Conservation (phyloP, 2,113 vertebrate species). For the Tiliqua scincoides region DNA sequence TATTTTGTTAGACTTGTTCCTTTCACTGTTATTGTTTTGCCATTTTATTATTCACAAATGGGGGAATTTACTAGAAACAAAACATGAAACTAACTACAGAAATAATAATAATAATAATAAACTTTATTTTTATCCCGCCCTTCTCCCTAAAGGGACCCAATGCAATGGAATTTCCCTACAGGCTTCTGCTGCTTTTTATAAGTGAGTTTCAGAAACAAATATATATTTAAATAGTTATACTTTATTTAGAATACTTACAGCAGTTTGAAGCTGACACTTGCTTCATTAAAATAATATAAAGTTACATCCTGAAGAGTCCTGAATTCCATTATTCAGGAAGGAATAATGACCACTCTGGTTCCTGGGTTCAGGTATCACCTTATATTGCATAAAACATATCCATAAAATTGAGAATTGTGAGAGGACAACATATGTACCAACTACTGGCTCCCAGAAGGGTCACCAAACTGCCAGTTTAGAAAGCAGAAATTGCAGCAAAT, state of each 20-base stretch:
- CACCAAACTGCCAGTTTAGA: conserved; percentile 21
- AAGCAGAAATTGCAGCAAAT: background rate
- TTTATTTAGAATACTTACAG: background rate
- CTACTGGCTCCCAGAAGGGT: background rate
- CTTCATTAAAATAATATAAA: background rate
- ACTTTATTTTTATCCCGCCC: no score
- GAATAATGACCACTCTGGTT: background rate
- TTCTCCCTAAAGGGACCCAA: no score
- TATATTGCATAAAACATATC: background rate
- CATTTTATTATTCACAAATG: no score
- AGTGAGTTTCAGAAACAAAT: background rate
- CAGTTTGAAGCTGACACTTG: background rate
- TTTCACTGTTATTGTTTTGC: no score
- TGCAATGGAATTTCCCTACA: background rate
- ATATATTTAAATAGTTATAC: background rate
- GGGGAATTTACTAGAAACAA: background rate
- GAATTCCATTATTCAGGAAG: conserved; percentile 16
- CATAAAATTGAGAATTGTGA: background rate
- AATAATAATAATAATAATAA: no score
- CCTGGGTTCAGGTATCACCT: background rate
- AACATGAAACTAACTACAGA: background rate
- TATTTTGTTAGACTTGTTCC: no score
- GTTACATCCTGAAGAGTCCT: background rate
- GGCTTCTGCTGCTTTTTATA: background rate
- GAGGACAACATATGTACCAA: background rate